phyloP scores from a whole-genome alignment of 2,888 invertebrate species.

The Schizotus pectinicornis region DNA sequence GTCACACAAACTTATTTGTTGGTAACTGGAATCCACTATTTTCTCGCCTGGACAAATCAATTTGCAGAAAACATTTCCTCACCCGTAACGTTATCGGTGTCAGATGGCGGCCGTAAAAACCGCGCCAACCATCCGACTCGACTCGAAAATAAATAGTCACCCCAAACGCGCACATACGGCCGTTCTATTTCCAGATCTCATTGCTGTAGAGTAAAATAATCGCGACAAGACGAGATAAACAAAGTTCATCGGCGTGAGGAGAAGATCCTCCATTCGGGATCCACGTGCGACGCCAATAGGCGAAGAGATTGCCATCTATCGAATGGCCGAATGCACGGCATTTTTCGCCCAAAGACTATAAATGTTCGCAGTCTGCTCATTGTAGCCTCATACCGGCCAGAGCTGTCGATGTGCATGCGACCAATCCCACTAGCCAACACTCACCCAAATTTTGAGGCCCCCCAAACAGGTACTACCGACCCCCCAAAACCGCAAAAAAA shows the following conservation, averaged over 20 bases:
- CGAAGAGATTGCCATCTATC: slow-evolving; percentile 23
- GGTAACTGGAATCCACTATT: slow-evolving; percentile 5
- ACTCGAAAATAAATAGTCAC: not conserved
- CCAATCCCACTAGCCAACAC: not conserved
- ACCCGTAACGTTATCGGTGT: slow-evolving; percentile 7
- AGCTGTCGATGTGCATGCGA: not conserved
- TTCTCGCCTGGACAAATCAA: slow-evolving; percentile 7
- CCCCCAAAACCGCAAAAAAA: too few species aligned
- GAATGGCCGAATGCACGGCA: slow-evolving; percentile 6
- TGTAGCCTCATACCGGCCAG: not conserved
- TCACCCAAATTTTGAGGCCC: not conserved
- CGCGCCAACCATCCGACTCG: not conserved
- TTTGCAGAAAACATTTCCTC: slow-evolving; percentile 19
- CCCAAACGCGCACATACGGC: not conserved
- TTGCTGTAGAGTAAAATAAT: slow-evolving; percentile 22
- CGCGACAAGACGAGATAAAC: slow-evolving; percentile 6
- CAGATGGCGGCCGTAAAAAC: slow-evolving; percentile 1
- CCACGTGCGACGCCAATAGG: slow-evolving; percentile 19
- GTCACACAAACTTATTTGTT: slow-evolving; percentile 22
- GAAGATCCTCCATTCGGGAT: slow-evolving; percentile 23
- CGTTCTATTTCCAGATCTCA: slow-evolving; percentile 16
- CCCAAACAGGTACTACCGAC: not conserved
- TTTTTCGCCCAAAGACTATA: slow-evolving; percentile 13
- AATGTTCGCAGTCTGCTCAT: slow-evolving; percentile 6
- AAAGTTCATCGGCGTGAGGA: slow-evolving; percentile 13